Evolutionary conservation across 1,140 invertebrate species (phyloP).

Genomic region (Wiebesia pumilae): DNA sequence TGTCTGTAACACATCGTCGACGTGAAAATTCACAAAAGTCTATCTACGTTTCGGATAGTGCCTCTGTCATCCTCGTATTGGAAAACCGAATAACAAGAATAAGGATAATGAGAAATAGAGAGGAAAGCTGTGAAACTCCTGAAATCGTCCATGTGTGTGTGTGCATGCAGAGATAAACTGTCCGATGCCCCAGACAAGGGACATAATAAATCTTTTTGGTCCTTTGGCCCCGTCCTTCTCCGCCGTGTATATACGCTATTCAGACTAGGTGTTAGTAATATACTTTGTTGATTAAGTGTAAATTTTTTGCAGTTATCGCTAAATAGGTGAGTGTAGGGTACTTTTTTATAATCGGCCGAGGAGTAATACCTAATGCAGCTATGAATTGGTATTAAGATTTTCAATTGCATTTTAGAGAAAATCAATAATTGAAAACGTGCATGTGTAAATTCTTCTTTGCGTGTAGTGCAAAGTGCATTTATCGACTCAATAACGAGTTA

Average conservation of each 20-base stretch:
- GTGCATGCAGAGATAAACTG: background rate
- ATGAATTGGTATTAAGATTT: too few species aligned
- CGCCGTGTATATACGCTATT: background rate
- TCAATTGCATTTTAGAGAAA: too few species aligned
- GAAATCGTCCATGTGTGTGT: background rate
- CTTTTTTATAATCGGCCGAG: background rate
- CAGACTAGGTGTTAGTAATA: background rate
- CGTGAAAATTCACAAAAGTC: background rate
- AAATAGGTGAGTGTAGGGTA: background rate
- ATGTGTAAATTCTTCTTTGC: too few species aligned
- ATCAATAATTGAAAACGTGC: too few species aligned
- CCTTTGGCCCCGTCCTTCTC: background rate
- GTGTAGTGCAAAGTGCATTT: too few species aligned
- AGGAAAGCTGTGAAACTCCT: background rate
- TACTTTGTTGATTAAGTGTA: background rate
- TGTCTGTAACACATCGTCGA: background rate
- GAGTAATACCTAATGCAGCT: too few species aligned
- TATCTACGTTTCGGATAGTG: background rate
- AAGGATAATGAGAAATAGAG: background rate
- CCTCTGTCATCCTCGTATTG: background rate
- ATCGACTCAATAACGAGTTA: too few species aligned
- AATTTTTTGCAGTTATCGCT: background rate
- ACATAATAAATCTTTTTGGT: constrained; percentile 5
- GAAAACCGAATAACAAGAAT: background rate
- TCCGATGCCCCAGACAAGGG: background rate